Evolutionary conservation across 2,113 vertebrate genomes (phyloP), one percentile per base, ranked within the genome.

Genomic region (Epinephelus fuscoguttatus): DNA sequence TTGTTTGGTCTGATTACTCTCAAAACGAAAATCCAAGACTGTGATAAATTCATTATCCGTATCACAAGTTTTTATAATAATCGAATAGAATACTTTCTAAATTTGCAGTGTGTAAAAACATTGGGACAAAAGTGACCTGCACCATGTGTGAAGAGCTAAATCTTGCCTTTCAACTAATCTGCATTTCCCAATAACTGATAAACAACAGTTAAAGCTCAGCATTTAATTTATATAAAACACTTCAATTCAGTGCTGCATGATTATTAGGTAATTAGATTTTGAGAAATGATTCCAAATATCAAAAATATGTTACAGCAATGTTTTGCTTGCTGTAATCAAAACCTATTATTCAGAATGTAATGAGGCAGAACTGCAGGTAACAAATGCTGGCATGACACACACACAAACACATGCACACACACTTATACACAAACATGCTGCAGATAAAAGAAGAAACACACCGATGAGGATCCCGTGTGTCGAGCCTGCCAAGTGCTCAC

Each of bases 401-500:
- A 90, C 60, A 82, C 59, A 73, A 13, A 59, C 61, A 25, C 25
- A 25, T 25, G 25, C 37, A 42, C 62, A 37, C 33, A 37, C 6
- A 37, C 33, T 6, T 1, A 77, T 70, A 64, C 70, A 71, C 25
- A 55, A 33, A 72, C 76, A 70, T 37, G 56, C 68, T 1, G 11
- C 67, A 50, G 77, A 85, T 80, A 76, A 88, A 88, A 84, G 61
- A 73, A 67, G 33, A 55, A 45, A 69, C 8, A 23, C 49, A 70
- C 75, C 11, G 15, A 27, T 27, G 75, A 84, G 81, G 52, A 84
- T 78, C 75, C 78, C 23, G 78, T 89, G 85, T 77, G 82, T 77
- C 60, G 75, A 93, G 91, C 80, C 81, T 92, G 91, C 90, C 91
- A 93, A 89, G 92, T 82, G 93, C 89, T 95, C 90, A 84, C 75